Evolutionary conservation across 2,888 invertebrate genomes (phyloP).

Genomic region (Tubulanus polymorphus): DNA sequence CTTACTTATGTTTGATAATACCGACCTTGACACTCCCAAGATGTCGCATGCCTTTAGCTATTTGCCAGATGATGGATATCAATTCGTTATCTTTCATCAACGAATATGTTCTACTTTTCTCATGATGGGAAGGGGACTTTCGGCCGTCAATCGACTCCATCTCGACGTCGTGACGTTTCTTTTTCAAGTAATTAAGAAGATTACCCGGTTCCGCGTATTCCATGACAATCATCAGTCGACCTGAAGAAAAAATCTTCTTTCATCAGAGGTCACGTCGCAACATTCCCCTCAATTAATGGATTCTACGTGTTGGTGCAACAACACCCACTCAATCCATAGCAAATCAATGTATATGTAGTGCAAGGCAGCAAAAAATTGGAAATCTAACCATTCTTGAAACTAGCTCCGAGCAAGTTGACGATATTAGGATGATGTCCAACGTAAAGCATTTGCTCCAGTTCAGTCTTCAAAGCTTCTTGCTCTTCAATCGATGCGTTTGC

Average conservation of each 20-base stretch:
- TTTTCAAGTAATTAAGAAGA: slow-evolving; percentile 23
- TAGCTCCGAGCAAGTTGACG: slow-evolving; percentile 26
- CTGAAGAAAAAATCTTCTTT: no score
- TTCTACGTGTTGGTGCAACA: no score
- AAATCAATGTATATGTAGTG: no score
- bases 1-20: no score
- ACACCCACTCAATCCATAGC: no score
- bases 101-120: neutral
- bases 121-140: slow-evolving; percentile 11
- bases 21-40: slow-evolving; percentile 20
- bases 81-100: slow-evolving; percentile 21
- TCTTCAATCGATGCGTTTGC: slow-evolving; percentile 24
- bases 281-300: no score
- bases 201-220: slow-evolving; percentile 27
- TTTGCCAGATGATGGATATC: slow-evolving; percentile 27
- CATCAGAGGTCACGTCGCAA: no score
- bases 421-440: slow-evolving; percentile 31
- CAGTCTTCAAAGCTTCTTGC: slow-evolving; percentile 20
- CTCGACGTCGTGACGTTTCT: slow-evolving; percentile 10
- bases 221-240: slow-evolving; percentile 25
- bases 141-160: slow-evolving; percentile 12
- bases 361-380: neutral
- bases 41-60: slow-evolving; percentile 25
- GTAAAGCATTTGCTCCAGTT: slow-evolving; percentile 28
- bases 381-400: slow-evolving; percentile 21